These are phyloP conservation scores for Alfaro cultratus DNA, from an alignment of 2,797 vertebrate species.

Conservation along the genomic window DNA sequence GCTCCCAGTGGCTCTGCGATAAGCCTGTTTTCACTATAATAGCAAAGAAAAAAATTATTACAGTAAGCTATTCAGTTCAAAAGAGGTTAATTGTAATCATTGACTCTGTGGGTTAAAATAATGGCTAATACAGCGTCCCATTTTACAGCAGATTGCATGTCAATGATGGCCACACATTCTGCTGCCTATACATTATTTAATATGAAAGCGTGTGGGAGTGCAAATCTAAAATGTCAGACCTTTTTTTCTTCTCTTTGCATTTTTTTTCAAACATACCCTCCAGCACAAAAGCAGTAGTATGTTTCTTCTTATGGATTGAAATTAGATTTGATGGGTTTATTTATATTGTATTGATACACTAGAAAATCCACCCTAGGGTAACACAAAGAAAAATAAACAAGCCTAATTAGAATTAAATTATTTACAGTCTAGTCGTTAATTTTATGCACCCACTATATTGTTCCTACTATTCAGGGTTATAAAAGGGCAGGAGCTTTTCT, in stretches of 20 bases:
- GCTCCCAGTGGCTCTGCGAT: conserved; percentile 26
- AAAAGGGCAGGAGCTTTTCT: neutral
- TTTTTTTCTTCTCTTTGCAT: conserved; percentile 2
- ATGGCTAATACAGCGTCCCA: conserved; percentile 31
- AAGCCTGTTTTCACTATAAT: conserved; percentile 39
- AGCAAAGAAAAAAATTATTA: conserved; percentile 25
- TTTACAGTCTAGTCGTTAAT: neutral
- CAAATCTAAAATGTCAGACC: conserved; percentile 34
- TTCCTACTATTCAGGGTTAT: neutral
- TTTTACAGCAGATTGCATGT: conserved; percentile 35
- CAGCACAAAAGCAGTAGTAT: conserved; percentile 19
- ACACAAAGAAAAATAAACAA: neutral
- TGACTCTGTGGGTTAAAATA: conserved; percentile 51
- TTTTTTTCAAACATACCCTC: conserved; percentile 4
- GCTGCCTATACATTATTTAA: conserved; percentile 45
- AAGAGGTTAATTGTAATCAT: conserved; percentile 60
- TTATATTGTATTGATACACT: neutral
- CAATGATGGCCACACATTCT: conserved; percentile 37
- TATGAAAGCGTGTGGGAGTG: conserved; percentile 42
- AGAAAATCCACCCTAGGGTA: neutral
- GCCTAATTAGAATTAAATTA: neutral
- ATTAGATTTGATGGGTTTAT: conserved; percentile 1
- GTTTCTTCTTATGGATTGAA: conserved; percentile 17
- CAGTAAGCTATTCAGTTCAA: conserved; percentile 41
- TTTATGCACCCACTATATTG: neutral